Percentiles rank a stretch among this genome's conserved stretches.
phyloP scores from a whole-genome alignment of 37 sponge, comb jelly and placozoan genomes.

The Geodia barretti region DNA sequence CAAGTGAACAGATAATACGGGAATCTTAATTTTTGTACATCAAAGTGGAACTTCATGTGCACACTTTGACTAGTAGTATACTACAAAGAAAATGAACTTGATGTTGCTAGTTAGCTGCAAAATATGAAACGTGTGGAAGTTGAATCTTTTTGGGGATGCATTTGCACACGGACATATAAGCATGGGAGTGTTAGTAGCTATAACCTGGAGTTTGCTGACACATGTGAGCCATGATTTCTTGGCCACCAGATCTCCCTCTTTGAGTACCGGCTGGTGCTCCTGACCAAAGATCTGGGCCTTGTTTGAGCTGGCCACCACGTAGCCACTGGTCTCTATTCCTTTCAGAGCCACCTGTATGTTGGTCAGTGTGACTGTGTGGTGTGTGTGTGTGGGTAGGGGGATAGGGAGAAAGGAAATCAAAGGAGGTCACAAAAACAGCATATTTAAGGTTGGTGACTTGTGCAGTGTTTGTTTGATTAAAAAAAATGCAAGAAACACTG shows the following conservation, averaged over 20 bases:
- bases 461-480: background rate
- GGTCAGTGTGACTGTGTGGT: slow-evolving; percentile 59
- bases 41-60: too few species aligned
- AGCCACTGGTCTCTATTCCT: slow-evolving; percentile 75
- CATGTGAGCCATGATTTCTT: slow-evolving; percentile 79
- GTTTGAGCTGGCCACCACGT: slow-evolving; percentile 68
- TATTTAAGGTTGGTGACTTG: background rate
- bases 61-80: background rate
- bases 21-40: too few species aligned
- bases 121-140: too few species aligned
- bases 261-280: slow-evolving; percentile 69
- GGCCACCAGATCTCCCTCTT: slow-evolving; percentile 63
- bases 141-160: too few species aligned
- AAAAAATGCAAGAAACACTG: background rate
- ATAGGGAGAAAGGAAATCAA: background rate
- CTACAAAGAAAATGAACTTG: background rate
- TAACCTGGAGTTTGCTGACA: slow-evolving; percentile 79
- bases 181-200: background rate
- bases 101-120: background rate
- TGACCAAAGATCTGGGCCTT: slow-evolving; percentile 68
- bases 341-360: slow-evolving; percentile 87
- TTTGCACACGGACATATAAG: too few species aligned
- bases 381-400: background rate
- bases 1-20: too few species aligned
- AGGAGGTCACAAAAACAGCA: background rate